Evolutionary conservation across 2,797 vertebrate species (phyloP).

Genomic region (Cottoperca gobio): DNA sequence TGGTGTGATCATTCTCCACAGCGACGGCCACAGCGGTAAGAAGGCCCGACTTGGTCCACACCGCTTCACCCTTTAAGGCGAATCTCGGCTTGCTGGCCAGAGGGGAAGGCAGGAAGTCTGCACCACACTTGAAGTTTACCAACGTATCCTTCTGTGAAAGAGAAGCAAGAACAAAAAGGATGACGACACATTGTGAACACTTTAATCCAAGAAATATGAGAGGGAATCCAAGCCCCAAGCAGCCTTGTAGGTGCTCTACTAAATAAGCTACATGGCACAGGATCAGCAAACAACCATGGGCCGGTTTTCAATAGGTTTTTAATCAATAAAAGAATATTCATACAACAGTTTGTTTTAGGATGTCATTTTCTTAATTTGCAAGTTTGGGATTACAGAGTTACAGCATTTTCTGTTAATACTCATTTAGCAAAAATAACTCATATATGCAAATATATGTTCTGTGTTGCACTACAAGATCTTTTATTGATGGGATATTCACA

Average conservation of each 20-base stretch:
- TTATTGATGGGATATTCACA: not conserved
- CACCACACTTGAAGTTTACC: constrained; percentile 78
- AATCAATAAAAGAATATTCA: not conserved
- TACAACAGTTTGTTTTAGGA: not conserved
- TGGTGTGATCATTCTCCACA: constrained; percentile 89
- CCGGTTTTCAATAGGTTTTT: not conserved
- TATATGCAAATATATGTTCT: constrained; percentile 3
- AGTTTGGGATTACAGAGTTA: not conserved
- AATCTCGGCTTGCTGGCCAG: constrained; percentile 89
- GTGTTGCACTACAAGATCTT: not conserved
- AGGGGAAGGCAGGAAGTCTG: constrained; percentile 89
- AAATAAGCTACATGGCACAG: not conserved
- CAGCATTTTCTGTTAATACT: not conserved
- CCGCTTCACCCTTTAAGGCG: constrained; percentile 67
- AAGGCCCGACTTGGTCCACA: constrained; percentile 76
- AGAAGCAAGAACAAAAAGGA: constrained; percentile 7
- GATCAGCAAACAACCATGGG: not conserved
- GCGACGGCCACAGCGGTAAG: constrained; percentile 90
- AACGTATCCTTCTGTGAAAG: constrained; percentile 75
- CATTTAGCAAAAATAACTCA: not conserved
- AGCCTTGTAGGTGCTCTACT: not conserved
- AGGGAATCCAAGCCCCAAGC: not conserved
- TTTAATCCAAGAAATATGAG: not conserved
- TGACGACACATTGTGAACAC: not conserved
- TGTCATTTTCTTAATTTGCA: not conserved